Evolutionary conservation across 1,140 invertebrate species (phyloP), one percentile per base, ranked within the genome.

Genomic region (Drosophila cardini): DNA sequence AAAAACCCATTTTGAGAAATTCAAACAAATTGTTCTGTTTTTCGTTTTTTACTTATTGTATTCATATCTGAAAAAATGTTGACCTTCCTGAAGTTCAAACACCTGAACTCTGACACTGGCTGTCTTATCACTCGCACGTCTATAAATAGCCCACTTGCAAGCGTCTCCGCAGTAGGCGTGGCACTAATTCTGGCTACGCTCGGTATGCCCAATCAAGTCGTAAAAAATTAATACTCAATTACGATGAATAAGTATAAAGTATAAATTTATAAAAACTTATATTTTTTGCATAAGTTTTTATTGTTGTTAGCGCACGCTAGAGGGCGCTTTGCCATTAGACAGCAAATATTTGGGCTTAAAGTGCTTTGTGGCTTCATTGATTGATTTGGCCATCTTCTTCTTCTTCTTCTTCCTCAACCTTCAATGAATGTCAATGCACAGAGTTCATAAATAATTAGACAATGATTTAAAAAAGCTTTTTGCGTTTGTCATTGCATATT

Each of bases 31-130:
- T 26, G 21, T n/a, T n/a, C n/a, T n/a, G 16, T 13, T 15, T 8
- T 32, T 52, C 13, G 38, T 40, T 6, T 4, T 40, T 45, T 43
- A n/a, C 13, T 11, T 10, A 10, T 21, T n/a, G 0, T 3, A 5
- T 4, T 18, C 52, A 10, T 55, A 55, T 38, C 52, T 36, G 34
- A 3, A n/a, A 32, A 16, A n/a, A 10, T 16, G 16, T 63, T 76
- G 79, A 87, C 82, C 82, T 87, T 87, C 50, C 48, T 58, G 72
- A 86, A 86, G 82, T 86, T 86, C 82, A 86, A 79, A 71, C 82
- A 83, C 79, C 82, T 86, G 83, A 79, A 83, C 82, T 87, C 72
- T 86, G 82, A 86, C 83, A 82, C 53, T 53, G 58, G 56, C 46
- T 62, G 63, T 60, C 72, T 87, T 86, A 86, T 86, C 82, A 71